A percentile compares a stretch with the other conserved stretches of the same genome.
phyloP scores from a whole-genome alignment of 2,797 vertebrate genomes.

The Peromyscus melanophrys region DNA sequence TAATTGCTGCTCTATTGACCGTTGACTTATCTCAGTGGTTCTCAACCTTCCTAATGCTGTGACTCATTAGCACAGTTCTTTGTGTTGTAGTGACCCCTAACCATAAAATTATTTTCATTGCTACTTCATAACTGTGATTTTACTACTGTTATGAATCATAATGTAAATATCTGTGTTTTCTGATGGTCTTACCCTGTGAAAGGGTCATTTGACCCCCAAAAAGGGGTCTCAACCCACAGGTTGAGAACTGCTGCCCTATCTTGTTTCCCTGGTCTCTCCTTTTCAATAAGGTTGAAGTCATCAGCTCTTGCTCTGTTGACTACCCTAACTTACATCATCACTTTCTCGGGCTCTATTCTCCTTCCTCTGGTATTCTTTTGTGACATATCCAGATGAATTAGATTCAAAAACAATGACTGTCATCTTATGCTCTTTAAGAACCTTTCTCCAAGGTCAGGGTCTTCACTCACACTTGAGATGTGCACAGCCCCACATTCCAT shows the following conservation, averaged over 20 bases:
- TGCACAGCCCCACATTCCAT: background rate
- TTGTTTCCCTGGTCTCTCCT: background rate
- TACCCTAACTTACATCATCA: background rate
- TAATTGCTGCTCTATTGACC: background rate
- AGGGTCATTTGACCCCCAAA: background rate
- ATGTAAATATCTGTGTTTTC: background rate
- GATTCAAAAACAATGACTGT: background rate
- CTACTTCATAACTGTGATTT: background rate
- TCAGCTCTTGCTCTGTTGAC: too few species aligned
- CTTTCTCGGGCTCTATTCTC: background rate
- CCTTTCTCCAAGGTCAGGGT: background rate
- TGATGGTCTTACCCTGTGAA: background rate
- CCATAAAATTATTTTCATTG: background rate
- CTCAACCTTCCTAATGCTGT: background rate
- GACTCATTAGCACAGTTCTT: background rate
- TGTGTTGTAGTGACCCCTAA: background rate
- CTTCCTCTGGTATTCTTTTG: background rate
- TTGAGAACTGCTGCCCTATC: background rate
- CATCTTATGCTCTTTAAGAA: background rate
- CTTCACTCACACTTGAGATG: background rate
- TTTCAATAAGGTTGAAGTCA: background rate
- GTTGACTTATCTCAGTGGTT: background rate
- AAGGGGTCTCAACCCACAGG: background rate
- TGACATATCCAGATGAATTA: background rate
- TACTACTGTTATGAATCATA: background rate